Base-by-base conservation (phyloP, 2,113 vertebrate species). In the Danionella cerebrum region DNA sequence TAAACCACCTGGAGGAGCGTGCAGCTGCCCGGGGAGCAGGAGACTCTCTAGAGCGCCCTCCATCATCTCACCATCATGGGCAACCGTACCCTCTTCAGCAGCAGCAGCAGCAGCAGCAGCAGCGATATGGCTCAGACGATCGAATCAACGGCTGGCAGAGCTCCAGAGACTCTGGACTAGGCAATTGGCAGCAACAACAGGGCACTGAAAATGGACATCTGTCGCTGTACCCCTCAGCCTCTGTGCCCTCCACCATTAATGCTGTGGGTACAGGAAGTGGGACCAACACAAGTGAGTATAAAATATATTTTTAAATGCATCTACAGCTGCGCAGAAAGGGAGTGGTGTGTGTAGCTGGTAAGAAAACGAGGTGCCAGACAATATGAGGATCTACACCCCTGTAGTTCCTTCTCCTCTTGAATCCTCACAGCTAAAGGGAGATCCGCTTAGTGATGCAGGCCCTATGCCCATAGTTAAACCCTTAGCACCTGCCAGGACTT, bases 111-210 rank as follows among this genome's bases (percentile, higher is more conserved):
- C 86, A 91, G 83, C 94, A 92, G 74, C 94, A 96, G 89, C 95
- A 97, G 88, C 96, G 96, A 86, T 96, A 96, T 66, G 94, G 96
- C 84, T 98, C 96, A 0, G 95, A 98, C 0, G 96, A 98, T 79
- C 94, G 95, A 16, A 93, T 97, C 51, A 98, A 98, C 7, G 96
- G 96, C 9, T 97, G 94, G 96, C 95, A 97, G 82, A 92, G 90
- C 82, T 92, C 92, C 19, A 85, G 96, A 70, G 96, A 97, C 76
- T 95, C 96, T 3, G 92, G 92, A 62, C 88, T 96, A 76, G 93
- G 88, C 67, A 91, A 83, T 80, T 93, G 92, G 90, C 92, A 95
- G 9, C 29, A 31, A 31, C 29, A 31, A 31, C 29, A 31, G 29
- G 87, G 89, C 11, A 93, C 93, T 2, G 96, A 98, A 88, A 98